Percentiles rank a stretch among this genome's conserved stretches.
These are phyloP conservation scores for Lasioglossum oenotherae DNA, from an alignment of 2,888 invertebrate species.

Conservation along the genomic window DNA sequence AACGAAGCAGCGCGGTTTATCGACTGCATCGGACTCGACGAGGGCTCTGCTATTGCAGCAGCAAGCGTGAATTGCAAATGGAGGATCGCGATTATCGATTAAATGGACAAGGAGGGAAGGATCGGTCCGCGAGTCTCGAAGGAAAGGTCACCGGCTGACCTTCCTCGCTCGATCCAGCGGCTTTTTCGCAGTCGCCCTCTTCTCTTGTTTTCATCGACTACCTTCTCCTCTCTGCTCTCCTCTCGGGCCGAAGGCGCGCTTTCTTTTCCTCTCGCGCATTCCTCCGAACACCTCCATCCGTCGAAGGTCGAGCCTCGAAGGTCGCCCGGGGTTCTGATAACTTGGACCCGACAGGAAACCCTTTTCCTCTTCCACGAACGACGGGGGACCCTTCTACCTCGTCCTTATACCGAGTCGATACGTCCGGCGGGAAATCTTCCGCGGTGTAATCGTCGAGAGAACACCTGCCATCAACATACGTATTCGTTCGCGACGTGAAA, in stretches of 20 bases:
- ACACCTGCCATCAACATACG: not conserved
- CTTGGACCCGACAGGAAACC: not conserved
- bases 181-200: constrained; percentile 48
- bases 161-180: constrained; percentile 61
- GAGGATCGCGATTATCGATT: not conserved
- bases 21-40: not conserved
- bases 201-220: constrained; percentile 12
- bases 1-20: not conserved
- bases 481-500: not conserved
- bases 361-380: not conserved
- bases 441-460: constrained; percentile 1
- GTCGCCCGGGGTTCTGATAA: constrained; percentile 19
- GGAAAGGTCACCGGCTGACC: constrained; percentile 72
- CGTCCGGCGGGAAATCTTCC: not conserved
- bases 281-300: constrained; percentile 18
- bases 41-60: not conserved
- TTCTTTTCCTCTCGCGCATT: constrained; percentile 65
- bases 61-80: not conserved
- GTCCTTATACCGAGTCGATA: not conserved
- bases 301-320: constrained; percentile 59
- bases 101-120: constrained; percentile 9
- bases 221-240: not conserved
- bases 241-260: not conserved
- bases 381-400: not conserved
- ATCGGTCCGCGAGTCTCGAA: constrained; percentile 13